A percentile compares a stretch with the other conserved stretches of the same genome.
These are phyloP conservation scores for Poecilia velifera DNA, from an alignment of 2,797 vertebrate species.

Conservation along the genomic window DNA sequence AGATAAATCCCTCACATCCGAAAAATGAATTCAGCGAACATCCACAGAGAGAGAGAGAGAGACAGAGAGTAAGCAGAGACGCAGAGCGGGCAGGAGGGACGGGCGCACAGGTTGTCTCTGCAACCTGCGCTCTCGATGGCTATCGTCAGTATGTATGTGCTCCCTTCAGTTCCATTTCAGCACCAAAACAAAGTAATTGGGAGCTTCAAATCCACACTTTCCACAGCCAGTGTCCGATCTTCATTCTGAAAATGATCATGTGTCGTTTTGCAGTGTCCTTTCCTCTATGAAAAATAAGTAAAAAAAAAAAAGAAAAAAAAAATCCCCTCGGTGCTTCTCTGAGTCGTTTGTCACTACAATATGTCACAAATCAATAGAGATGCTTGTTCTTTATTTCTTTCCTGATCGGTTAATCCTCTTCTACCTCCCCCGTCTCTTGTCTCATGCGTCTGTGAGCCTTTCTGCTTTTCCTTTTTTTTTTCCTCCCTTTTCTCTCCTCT, in stretches of 20 bases:
- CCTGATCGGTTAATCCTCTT: constrained; percentile 32
- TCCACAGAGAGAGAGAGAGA: constrained; percentile 40
- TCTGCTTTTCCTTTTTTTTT: constrained; percentile 12
- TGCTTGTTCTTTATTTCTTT: constrained; percentile 23
- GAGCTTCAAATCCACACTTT: constrained; percentile 65
- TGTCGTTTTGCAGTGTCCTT: constrained; percentile 12
- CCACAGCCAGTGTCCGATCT: constrained; percentile 50
- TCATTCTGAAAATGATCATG: constrained; percentile 39
- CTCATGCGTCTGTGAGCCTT: constrained; percentile 47
- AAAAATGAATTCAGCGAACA: constrained; percentile 58
- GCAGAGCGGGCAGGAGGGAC: constrained; percentile 20
- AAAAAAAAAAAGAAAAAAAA: background rate
- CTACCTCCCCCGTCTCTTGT: constrained; percentile 26
- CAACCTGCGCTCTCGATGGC: constrained; percentile 27
- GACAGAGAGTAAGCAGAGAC: constrained; percentile 3
- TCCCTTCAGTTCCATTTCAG: constrained; percentile 51
- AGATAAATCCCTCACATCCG: constrained; percentile 74
- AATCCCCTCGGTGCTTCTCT: constrained; percentile 8
- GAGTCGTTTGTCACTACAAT: background rate
- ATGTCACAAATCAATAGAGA: constrained; percentile 14
- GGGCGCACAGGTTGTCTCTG: constrained; percentile 69
- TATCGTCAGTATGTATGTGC: constrained; percentile 51
- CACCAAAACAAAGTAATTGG: constrained; percentile 51
- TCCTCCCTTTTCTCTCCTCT: constrained; percentile 26
- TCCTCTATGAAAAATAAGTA: background rate